Evolutionary conservation across 2,797 vertebrate species (phyloP), one percentile per base, ranked within the genome.

Genomic region (Rallus crepitans): DNA sequence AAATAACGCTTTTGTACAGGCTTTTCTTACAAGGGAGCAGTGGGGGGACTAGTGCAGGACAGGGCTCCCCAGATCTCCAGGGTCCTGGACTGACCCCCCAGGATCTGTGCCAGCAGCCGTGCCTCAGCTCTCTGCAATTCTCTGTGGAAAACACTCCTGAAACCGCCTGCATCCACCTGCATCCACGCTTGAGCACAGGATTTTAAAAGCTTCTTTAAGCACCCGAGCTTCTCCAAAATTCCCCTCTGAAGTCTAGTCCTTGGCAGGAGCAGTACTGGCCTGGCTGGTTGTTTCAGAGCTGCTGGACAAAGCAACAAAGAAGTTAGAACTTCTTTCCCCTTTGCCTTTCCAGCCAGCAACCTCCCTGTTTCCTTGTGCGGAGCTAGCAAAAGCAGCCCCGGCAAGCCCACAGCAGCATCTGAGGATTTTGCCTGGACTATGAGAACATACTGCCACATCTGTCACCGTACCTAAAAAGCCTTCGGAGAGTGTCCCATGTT

Each of bases 121-220:
- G 28, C 18, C 70, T 27, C 28, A 37, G 25, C 11, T 63, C 11
- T 48, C 27, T 28, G 53, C 45, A 5, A 4, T 30, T 56, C 50
- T 39, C 55, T 63, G 16, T 52, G 69, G 11, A 61, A 19, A 45
- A 7, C 0, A 3, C 25, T 6, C 30, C 56, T 14, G 15, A 12
- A 48, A 37, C 16, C 1, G 0, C 30, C 1, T 0, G 0, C 25
- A 42, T 75, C 53, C 55, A 42, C 31, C 28, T 31, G 24, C 30
- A 31, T 3, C 27, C 4, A 0, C 42, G 52, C 40, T 10, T 8
- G 11, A n/a, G 13, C 45, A 42, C 12, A 15, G 12, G 5, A 4
- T 50, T 75, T 70, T 20, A 47, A 73, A 47, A 37, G 37, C 16
- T 37, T 37, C 5, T 3, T 70, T n/a, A 42, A 33, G 11, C 31